Evolutionary conservation across 2,113 vertebrate species (phyloP).

Genomic region (Apus apus): DNA sequence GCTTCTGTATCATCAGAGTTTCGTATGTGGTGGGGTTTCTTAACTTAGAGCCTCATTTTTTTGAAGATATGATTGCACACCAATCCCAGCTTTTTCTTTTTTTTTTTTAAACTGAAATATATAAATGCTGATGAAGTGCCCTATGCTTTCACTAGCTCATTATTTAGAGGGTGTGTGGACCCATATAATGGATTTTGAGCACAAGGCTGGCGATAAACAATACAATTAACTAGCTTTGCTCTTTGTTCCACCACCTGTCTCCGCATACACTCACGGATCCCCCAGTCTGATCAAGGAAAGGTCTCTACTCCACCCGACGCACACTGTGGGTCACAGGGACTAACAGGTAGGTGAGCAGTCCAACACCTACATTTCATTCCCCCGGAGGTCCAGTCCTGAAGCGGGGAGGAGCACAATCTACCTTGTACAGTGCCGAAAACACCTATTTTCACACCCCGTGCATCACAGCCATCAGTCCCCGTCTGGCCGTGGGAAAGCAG

Average conservation of each 20-base stretch:
- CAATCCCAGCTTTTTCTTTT: not conserved
- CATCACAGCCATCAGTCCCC: not conserved
- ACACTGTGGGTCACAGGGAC: not conserved
- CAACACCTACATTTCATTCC: not conserved
- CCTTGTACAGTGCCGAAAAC: not conserved
- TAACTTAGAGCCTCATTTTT: not conserved
- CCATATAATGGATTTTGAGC: not conserved
- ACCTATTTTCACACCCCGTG: not conserved
- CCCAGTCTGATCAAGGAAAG: not conserved
- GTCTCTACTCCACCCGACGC: not conserved
- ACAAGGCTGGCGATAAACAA: not conserved
- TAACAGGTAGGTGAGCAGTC: not conserved
- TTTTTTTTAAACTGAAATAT: not conserved
- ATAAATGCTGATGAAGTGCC: not conserved
- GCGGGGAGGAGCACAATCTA: not conserved
- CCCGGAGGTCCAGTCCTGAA: not conserved
- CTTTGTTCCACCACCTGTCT: not conserved
- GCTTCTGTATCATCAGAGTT: not conserved
- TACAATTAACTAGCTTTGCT: not conserved
- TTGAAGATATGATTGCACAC: not conserved
- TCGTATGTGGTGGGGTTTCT: not conserved
- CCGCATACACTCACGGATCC: fast-evolving
- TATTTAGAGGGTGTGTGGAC: not conserved
- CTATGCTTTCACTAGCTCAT: not conserved
- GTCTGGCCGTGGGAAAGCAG: not conserved